Base-by-base conservation (phyloP, 2,113 vertebrate species). In the Rhizomys pruinosus region DNA sequence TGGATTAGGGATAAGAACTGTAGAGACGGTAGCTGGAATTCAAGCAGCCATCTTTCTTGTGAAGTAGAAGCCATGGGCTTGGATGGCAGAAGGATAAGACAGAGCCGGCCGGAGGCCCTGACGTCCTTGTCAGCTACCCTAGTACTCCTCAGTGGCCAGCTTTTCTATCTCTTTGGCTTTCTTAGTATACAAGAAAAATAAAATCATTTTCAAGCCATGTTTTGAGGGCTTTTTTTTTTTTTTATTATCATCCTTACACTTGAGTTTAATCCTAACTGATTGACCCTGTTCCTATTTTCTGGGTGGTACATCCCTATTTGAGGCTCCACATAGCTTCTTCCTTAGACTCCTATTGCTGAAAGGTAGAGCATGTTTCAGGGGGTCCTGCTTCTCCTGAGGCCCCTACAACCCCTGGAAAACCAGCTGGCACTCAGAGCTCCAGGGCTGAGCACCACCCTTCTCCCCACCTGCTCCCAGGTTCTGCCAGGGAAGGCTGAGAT, bases 291-390 rank as follows among this genome's bases (percentile, higher is more conserved):
- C 78, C 80, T 82, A 57, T 63, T 22, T 91, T 68, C 66, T 74
- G 39, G 37, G n/a, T 72, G 19, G 59, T 84, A 6, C 20, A 2
- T 71, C 34, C 68, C 61, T 91, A 4, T 93, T 80, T 76, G 84
- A 93, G 79, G 47, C 57, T 73, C 64, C 22, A 82, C 19, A 84
- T 32, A 52, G 69, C 71, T 91, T 85, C 86, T 87, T 84, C 29
- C 47, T 84, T 42, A 39, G 61, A 69, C 23, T 66, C 39, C 73
- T 44, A 22, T 88, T 68, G 71, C 39, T 39, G 44, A 77, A 52
- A 55, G 12, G 34, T 80, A 64, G 44, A 80, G 57, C 27, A 29
- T 42, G 5, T 92, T 69, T 80, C 22, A 8, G 17, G 68, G 39
- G 23, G 78, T 84, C 52, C 73, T 37, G 29, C 47, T 61, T 69